phyloP scores from a whole-genome alignment of 35 echinoderm and acorn worm genomes.

The Acanthaster planci region DNA sequence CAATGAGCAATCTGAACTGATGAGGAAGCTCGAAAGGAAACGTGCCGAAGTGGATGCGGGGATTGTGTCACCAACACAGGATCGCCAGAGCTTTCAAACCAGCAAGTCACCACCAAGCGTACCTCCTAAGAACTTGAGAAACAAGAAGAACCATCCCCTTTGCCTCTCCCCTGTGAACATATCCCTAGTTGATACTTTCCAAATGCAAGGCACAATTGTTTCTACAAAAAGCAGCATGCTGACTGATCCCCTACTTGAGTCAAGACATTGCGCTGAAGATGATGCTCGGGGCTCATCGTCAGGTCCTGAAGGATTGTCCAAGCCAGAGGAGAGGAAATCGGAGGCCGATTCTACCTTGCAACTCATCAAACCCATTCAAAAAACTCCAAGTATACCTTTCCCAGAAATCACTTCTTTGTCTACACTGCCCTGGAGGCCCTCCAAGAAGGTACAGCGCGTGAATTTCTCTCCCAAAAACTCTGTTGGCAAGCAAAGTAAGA shows the following conservation, averaged over 20 bases:
- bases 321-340: not conserved
- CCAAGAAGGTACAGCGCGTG: not conserved
- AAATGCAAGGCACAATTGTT: too few relatives aligned
- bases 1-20: not conserved
- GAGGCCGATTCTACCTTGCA: not conserved
- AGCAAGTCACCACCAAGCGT: not conserved
- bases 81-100: not conserved
- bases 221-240: too few relatives aligned
- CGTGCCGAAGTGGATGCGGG: not conserved
- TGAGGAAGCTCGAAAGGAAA: constrained; percentile 11
- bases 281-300: too few relatives aligned
- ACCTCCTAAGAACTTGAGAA: not conserved
- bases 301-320: not conserved
- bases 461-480: not conserved
- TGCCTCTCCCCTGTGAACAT: not conserved
- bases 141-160: constrained; percentile 5
- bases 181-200: not conserved
- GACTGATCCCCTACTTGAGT: too few relatives aligned
- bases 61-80: not conserved
- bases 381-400: not conserved
- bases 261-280: too few relatives aligned
- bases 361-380: not conserved
- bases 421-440: constrained; percentile 9
- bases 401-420: not conserved
- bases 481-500: not conserved